Percentiles rank a stretch among this genome's conserved stretches.
These are phyloP conservation scores for Monochamus saltuarius DNA, from an alignment of 1,140 invertebrate species.

Conservation along the genomic window DNA sequence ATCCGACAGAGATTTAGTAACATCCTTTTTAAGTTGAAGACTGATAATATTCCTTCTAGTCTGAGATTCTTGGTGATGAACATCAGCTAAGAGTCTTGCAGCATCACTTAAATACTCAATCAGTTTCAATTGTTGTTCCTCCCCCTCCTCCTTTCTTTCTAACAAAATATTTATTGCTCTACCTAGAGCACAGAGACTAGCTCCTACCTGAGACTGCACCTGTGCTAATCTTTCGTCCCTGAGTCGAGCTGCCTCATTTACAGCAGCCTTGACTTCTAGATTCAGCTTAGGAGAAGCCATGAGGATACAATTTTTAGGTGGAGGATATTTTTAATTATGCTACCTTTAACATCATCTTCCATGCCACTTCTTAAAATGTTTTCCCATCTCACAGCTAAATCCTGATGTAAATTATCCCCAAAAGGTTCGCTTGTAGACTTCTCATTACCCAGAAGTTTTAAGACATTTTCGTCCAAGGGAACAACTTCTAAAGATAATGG, in stretches of 20 bases:
- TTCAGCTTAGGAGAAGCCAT: no score
- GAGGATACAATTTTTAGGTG: no score
- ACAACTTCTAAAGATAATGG: no score
- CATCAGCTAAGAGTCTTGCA: background rate
- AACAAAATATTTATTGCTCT: background rate
- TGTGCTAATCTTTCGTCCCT: background rate
- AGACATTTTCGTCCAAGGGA: no score
- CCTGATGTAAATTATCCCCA: no score
- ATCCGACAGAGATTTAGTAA: background rate
- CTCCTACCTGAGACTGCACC: constrained; percentile 5
- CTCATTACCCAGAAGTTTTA: no score
- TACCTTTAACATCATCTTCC: no score
- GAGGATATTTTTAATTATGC: no score
- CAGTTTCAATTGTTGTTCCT: background rate
- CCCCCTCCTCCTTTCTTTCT: background rate
- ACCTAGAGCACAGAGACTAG: background rate
- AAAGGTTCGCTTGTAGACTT: no score
- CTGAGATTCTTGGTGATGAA: background rate
- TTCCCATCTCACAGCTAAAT: no score
- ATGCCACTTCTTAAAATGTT: no score
- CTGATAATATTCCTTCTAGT: background rate
- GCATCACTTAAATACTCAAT: background rate
- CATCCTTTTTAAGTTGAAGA: background rate
- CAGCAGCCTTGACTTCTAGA: background rate
- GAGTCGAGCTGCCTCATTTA: background rate